Base-by-base conservation (phyloP, 64 coral and sea anemone genomes). In the Astreopora myriophthalma region DNA sequence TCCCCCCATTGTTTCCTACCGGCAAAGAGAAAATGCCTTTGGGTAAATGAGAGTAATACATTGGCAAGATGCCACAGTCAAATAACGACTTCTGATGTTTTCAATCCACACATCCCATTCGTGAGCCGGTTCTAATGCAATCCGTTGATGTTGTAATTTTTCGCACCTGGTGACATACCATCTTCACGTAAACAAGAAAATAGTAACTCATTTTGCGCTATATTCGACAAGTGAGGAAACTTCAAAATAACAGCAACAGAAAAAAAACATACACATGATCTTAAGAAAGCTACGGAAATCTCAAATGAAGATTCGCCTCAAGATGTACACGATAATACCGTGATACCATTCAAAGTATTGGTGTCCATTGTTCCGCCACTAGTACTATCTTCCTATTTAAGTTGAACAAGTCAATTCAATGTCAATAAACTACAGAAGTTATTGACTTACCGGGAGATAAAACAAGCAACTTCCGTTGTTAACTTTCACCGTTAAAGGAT, bases 401-500 rank as follows among this genome's bases (percentile, higher is more conserved):
- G n/a, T n/a, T n/a, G n/a, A n/a, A n/a, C n/a, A n/a, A n/a, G n/a
- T n/a, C n/a, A n/a, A n/a, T n/a, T n/a, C n/a, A n/a, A n/a, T n/a
- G n/a, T n/a, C n/a, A n/a, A n/a, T n/a, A n/a, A n/a, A n/a, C n/a
- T n/a, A n/a, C n/a, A n/a, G 11, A 46, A 46, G 42, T 58, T 58
- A 16, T 11, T 58, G 10, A 38, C 70, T 73, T 37, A 73, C 70
- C 70, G 0, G 22, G 70, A 6, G 67, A 1, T 8, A 6, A 20
- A 73, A 73, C 4, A 37, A 7, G 20, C 0, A 73, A 34, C 11
- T 30, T 70, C 8, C 8, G 28, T 33, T 26, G 22, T 83, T 83
- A 83, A 25, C 28, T 83, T 22, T 83, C 79, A 0, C 30, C 79
- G 38, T 66, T 83, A 64, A 83, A 83, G 22, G 51, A 63, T 38